Evolutionary conservation across 2,113 vertebrate genomes (phyloP).

Genomic region (Pluvianellus socialis): DNA sequence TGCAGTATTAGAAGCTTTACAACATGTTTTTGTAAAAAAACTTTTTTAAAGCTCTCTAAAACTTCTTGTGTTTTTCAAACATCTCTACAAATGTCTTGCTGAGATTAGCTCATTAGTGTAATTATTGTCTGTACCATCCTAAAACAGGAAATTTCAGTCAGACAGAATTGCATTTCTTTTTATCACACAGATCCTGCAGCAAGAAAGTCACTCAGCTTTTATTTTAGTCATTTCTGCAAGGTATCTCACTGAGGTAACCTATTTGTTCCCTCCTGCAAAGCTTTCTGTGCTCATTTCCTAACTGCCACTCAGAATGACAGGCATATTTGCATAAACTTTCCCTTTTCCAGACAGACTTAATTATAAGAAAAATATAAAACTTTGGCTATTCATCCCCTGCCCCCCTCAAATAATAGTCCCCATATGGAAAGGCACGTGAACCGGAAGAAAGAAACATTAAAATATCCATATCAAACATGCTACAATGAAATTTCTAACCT

Average conservation of each 20-base stretch:
- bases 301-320: not conserved
- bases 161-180: not conserved
- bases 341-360: not conserved
- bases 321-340: not conserved
- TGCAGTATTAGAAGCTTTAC: not conserved
- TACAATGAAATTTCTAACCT: slow-evolving; percentile 76
- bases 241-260: not conserved
- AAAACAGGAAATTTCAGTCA: not conserved
- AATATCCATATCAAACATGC: not conserved
- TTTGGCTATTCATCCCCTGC: not conserved
- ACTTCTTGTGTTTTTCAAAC: not conserved
- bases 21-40: not conserved
- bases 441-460: not conserved
- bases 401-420: not conserved
- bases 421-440: not conserved
- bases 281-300: not conserved
- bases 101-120: not conserved
- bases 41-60: not conserved
- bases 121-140: not conserved
- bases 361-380: not conserved
- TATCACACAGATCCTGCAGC: not conserved
- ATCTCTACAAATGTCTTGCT: not conserved
- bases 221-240: not conserved
- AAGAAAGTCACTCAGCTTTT: not conserved
- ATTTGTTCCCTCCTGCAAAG: not conserved